phyloP scores from a whole-genome alignment of 2,113 vertebrate species.

The Engystomops pustulosus region DNA sequence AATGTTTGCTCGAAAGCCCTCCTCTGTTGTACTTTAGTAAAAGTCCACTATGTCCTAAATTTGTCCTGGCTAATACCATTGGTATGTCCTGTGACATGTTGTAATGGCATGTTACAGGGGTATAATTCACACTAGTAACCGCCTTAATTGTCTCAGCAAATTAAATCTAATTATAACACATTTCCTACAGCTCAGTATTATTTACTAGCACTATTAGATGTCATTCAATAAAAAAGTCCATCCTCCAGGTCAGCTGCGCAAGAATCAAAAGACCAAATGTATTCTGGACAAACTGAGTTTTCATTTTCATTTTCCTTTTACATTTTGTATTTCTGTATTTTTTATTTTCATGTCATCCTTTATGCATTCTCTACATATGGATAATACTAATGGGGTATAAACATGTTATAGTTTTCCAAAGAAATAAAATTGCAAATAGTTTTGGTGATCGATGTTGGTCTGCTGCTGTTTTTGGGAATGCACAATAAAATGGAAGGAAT shows the following conservation, averaged over 20 bases:
- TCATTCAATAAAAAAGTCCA: constrained; percentile 8
- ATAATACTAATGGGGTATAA: no score
- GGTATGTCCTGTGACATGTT: neutral
- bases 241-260: neutral
- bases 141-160: constrained; percentile 6
- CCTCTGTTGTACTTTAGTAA: neutral
- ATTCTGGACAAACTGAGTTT: neutral
- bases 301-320: neutral
- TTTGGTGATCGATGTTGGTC: no score
- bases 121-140: neutral
- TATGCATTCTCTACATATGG: neutral
- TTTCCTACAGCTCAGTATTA: neutral
- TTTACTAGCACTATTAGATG: neutral
- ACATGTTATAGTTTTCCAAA: no score
- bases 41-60: constrained; percentile 4
- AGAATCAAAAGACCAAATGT: neutral
- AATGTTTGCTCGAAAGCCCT: neutral
- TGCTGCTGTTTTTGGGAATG: no score
- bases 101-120: neutral
- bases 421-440: no score
- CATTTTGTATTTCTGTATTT: neutral
- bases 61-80: neutral
- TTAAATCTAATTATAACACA: constrained; percentile 12
- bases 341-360: neutral
- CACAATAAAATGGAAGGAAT: no score